Evolutionary conservation across 2,113 vertebrate genomes (phyloP).

Genomic region (Hydrochoerus hydrochaeris): DNA sequence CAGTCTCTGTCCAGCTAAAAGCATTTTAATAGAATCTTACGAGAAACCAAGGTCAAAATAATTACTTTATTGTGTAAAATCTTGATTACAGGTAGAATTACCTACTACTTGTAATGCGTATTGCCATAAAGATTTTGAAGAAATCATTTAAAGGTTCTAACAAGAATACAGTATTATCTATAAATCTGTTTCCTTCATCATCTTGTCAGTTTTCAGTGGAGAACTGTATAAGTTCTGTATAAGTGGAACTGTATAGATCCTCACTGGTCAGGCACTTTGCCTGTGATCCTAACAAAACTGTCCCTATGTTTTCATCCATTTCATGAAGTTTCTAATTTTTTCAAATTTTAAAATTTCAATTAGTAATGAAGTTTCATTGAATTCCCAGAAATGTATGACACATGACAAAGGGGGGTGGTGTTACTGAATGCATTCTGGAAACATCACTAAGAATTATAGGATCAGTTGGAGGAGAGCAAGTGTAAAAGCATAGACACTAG

Average conservation of each 20-base stretch:
- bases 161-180: neutral
- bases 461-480: neutral
- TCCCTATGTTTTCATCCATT: neutral
- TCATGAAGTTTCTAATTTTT: neutral
- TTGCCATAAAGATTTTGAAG: neutral
- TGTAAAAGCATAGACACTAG: neutral
- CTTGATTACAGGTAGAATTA: neutral
- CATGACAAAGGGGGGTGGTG: neutral
- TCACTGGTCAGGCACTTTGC: neutral
- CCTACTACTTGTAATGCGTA: neutral
- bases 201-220: neutral
- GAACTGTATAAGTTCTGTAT: neutral
- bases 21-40: neutral
- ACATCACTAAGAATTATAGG: neutral
- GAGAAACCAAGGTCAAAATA: neutral
- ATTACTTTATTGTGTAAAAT: neutral
- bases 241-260: no score
- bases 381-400: neutral
- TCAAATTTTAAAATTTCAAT: neutral
- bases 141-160: neutral
- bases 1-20: neutral
- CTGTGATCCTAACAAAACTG: neutral
- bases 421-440: neutral
- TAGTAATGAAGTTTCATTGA: neutral
- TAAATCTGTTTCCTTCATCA: neutral